Evolutionary conservation across 2,113 vertebrate genomes (phyloP).

Genomic region (Cheilinus undulatus): DNA sequence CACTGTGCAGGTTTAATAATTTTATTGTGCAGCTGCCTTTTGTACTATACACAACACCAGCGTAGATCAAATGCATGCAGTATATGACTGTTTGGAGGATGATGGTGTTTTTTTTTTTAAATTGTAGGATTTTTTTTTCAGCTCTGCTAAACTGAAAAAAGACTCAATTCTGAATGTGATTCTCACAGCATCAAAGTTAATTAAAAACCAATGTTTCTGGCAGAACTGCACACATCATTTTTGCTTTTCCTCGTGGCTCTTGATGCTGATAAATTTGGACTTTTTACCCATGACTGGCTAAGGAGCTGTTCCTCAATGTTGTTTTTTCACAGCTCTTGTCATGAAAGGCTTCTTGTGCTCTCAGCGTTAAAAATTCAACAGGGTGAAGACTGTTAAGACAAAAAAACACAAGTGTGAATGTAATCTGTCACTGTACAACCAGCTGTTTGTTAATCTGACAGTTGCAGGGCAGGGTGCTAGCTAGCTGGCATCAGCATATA

Average conservation of each 20-base stretch:
- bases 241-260: neutral
- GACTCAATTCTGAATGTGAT: conserved; percentile 4
- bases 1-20: neutral
- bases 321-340: conserved; percentile 6
- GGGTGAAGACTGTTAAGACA: neutral
- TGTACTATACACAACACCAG: neutral
- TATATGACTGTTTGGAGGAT: neutral
- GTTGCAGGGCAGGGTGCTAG: conserved; percentile 43
- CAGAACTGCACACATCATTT: conserved; percentile 10
- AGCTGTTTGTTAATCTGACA: conserved; percentile 62
- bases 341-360: neutral
- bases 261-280: conserved; percentile 1
- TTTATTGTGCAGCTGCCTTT: neutral
- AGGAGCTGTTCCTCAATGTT: neutral
- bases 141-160: conserved; percentile 20
- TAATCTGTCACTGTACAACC: conserved; percentile 58
- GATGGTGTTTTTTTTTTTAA: too few species aligned
- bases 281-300: conserved; percentile 18
- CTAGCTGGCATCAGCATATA: conserved; percentile 36
- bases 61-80: conserved; percentile 7
- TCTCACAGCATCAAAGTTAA: conserved; percentile 10
- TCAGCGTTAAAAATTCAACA: conserved; percentile 1
- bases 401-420: conserved; percentile 54
- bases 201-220: conserved; percentile 33
- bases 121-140: conserved; percentile 3